Conservation (phyloP, 2,113 vertebrate genomes). For the Capreolus pygargus region DNA sequence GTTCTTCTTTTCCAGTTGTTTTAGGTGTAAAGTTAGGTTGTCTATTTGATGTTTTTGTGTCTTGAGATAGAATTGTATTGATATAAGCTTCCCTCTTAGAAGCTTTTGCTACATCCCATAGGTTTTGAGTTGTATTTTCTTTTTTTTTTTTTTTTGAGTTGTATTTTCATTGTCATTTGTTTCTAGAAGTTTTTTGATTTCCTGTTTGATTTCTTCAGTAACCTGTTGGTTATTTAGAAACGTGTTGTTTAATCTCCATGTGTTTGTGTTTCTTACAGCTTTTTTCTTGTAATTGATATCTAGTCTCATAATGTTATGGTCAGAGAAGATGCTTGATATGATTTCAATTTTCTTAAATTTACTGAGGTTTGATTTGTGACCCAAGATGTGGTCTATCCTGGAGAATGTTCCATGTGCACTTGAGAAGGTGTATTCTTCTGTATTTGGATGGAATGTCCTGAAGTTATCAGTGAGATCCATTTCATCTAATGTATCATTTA, state of each 20-base stretch:
- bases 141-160: background rate
- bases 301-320: background rate
- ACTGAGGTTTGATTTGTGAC: background rate
- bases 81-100: background rate
- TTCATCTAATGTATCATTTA: background rate
- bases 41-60: background rate
- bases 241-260: background rate
- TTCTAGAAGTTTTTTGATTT: background rate
- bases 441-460: background rate
- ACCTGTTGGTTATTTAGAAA: background rate
- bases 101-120: background rate
- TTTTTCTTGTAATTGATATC: background rate
- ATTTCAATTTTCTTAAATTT: background rate
- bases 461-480: background rate
- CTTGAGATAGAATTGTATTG: background rate
- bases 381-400: background rate
- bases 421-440: background rate
- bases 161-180: background rate
- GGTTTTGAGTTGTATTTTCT: background rate
- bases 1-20: background rate
- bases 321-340: background rate
- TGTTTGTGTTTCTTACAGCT: background rate
- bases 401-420: background rate
- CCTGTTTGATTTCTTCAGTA: background rate
- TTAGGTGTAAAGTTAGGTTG: background rate